Percentiles rank a stretch among this genome's conserved stretches.
Evolutionary conservation across 2,888 invertebrate species (phyloP).

Genomic region (Drosophila falleni): DNA sequence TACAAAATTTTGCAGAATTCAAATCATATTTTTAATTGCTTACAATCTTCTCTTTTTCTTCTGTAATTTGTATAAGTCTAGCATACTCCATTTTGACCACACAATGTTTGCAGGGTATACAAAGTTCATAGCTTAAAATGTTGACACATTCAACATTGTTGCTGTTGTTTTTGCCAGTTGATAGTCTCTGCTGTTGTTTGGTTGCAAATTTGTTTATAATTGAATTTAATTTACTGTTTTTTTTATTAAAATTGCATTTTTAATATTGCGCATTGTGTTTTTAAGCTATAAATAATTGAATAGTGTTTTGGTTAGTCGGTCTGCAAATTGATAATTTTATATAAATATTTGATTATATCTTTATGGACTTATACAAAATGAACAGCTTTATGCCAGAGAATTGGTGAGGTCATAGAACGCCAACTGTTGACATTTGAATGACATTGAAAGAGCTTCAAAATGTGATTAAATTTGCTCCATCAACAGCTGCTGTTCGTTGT

Average conservation of each 20-base stretch:
- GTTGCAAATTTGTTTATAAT: constrained; percentile 56
- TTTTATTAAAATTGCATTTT: constrained; percentile 69
- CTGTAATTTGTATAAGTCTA: not conserved
- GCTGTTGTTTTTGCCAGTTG: constrained; percentile 11
- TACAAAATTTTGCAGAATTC: no score
- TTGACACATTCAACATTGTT: constrained; percentile 17
- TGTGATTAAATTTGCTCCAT: constrained; percentile 15
- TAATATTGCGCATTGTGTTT: constrained; percentile 34
- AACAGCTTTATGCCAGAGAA: constrained; percentile 14
- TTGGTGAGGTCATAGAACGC: not conserved
- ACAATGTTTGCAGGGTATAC: not conserved
- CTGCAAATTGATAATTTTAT: constrained; percentile 52
- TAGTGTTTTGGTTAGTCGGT: constrained; percentile 30
- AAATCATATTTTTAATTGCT: no score
- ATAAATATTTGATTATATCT: constrained; percentile 52
- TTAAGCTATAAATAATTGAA: constrained; percentile 54
- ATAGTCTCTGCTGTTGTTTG: constrained; percentile 16
- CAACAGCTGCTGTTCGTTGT: constrained; percentile 2
- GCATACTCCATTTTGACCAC: not conserved
- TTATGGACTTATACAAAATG: constrained; percentile 12
- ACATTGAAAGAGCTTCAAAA: constrained; percentile 33
- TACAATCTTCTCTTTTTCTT: no score
- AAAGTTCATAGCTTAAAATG: constrained; percentile 27
- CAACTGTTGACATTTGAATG: constrained; percentile 50
- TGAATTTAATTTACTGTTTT: constrained; percentile 58